Percentiles rank a stretch among this genome's conserved stretches.
phyloP scores from a whole-genome alignment of 2,888 invertebrate species.

The Stenodema calcarata region DNA sequence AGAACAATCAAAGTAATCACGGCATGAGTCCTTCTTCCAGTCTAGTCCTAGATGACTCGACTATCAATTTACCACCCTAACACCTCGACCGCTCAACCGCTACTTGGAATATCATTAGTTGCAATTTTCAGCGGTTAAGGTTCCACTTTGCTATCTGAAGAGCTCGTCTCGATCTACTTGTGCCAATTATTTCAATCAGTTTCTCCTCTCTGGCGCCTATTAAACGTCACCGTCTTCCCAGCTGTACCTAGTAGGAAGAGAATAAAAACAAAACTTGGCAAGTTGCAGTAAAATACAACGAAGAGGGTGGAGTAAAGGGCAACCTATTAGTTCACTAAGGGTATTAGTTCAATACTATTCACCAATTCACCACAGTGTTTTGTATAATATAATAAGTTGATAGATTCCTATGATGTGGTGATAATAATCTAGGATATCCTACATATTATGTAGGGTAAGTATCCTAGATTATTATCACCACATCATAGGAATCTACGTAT shows the following conservation, averaged over 20 bases:
- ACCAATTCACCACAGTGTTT: too few species aligned
- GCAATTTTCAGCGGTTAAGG: not conserved
- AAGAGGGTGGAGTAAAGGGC: too few species aligned
- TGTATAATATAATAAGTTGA: too few species aligned
- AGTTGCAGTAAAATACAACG: too few species aligned
- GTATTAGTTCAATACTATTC: too few species aligned
- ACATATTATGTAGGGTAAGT: too few species aligned
- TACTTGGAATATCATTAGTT: not conserved
- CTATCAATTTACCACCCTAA: not conserved
- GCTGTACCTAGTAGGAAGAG: not conserved
- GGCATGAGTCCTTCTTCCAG: not conserved
- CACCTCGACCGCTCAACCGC: not conserved
- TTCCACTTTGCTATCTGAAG: not conserved
- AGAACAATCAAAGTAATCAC: not conserved
- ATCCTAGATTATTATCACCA: too few species aligned
- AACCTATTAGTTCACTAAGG: too few species aligned
- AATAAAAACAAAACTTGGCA: not conserved
- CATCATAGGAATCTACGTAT: too few species aligned
- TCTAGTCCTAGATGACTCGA: not conserved
- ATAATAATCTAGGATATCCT: too few species aligned
- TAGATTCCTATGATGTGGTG: too few species aligned
- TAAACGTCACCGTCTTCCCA: not conserved
- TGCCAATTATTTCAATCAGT: not conserved
- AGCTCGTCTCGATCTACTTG: not conserved
- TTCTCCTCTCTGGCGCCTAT: not conserved